Evolutionary conservation across 2,888 invertebrate genomes (phyloP).

Genomic region (Sabellastarte sp.): DNA sequence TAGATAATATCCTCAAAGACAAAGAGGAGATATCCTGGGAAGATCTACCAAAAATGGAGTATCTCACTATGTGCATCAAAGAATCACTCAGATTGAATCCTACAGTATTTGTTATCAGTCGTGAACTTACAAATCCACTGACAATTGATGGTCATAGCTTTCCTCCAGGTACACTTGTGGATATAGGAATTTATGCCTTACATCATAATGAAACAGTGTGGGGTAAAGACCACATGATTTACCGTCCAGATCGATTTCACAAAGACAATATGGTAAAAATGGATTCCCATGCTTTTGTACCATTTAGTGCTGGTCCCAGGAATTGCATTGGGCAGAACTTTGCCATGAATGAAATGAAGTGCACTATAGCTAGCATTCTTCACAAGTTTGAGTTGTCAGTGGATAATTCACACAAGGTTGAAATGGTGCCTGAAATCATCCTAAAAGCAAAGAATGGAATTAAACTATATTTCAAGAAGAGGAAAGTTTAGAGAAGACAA

Average conservation of each 20-base stretch:
- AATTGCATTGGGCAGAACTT: conserved; percentile 16
- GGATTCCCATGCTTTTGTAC: conserved; percentile 8
- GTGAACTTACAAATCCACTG: not conserved
- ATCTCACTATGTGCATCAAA: not conserved
- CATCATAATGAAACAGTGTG: conserved; percentile 9
- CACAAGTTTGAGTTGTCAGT: conserved; percentile 6
- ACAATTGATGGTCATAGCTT: not conserved
- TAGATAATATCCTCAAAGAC: not conserved
- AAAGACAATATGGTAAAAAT: not conserved
- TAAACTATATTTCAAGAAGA: too few species aligned
- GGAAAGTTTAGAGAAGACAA: too few species aligned
- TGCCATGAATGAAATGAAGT: conserved; percentile 14
- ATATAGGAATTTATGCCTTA: not conserved
- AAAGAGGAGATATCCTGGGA: not conserved
- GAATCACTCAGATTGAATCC: not conserved
- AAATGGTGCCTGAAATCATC: too few species aligned
- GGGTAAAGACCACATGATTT: conserved; percentile 6
- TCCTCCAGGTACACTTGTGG: not conserved
- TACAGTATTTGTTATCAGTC: not conserved
- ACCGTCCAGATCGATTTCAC: conserved; percentile 7
- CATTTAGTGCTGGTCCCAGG: conserved; percentile 13
- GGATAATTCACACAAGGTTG: too few species aligned
- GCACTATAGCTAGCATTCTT: not conserved
- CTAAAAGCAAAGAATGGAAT: too few species aligned
- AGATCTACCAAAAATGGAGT: not conserved